These are phyloP conservation scores for Alosa sapidissima DNA, from an alignment of 2,797 vertebrate species.

Conservation along the genomic window DNA sequence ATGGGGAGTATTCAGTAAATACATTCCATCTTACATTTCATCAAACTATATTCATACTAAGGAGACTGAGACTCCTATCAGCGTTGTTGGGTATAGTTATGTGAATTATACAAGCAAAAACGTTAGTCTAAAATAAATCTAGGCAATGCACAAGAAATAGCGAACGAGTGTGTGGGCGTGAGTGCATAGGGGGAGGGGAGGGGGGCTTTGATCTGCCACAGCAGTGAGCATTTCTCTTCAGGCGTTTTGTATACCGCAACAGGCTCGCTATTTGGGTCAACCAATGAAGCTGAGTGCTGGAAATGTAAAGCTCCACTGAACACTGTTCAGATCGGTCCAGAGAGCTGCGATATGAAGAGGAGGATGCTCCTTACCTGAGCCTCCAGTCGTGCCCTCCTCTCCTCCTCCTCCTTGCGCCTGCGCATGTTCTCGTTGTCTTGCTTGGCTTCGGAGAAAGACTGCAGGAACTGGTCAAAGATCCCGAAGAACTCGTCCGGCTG, in stretches of 20 bases:
- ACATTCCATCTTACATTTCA: background rate
- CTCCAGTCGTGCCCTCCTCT: conserved; percentile 83
- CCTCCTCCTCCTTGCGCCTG: conserved; percentile 87
- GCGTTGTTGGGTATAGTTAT: too few species aligned
- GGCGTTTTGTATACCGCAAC: background rate
- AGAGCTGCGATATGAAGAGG: background rate
- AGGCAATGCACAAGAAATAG: background rate
- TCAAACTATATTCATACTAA: background rate
- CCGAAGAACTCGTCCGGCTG: conserved; percentile 91
- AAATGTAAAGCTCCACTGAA: background rate
- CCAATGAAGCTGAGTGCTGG: background rate
- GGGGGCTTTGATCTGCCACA: background rate
- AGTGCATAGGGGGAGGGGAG: background rate
- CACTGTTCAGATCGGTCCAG: background rate
- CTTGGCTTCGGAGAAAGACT: conserved; percentile 82
- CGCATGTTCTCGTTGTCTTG: conserved; percentile 88
- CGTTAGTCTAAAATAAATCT: background rate
- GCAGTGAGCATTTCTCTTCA: background rate
- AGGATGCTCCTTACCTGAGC: conserved; percentile 75
- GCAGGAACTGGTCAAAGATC: conserved; percentile 88
- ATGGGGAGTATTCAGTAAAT: background rate
- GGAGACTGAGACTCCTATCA: background rate
- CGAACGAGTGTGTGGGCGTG: background rate
- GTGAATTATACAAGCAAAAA: background rate
- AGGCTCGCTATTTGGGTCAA: background rate